A percentile compares a stretch with the other conserved stretches of the same genome.
phyloP scores from a whole-genome alignment of 2,888 invertebrate genomes.

The Leucophora obtusa region DNA sequence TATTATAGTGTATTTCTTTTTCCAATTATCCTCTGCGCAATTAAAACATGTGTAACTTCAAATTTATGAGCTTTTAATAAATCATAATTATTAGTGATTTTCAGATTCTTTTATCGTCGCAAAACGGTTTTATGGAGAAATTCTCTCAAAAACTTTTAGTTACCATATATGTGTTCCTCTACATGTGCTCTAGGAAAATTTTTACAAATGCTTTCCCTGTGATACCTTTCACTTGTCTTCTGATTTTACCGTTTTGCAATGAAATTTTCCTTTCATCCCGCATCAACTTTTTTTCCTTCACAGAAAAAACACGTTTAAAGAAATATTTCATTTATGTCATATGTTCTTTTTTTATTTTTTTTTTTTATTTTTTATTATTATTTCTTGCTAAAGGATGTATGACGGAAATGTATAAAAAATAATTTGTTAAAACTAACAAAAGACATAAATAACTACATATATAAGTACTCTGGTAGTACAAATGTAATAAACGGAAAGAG shows the following conservation, averaged over 20 bases:
- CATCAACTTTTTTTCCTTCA: slow-evolving; percentile 23
- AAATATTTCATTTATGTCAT: slow-evolving; percentile 49
- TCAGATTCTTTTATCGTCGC: no score
- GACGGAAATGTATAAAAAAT: slow-evolving; percentile 56
- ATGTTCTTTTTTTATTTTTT: neutral
- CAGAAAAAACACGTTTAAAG: slow-evolving; percentile 51
- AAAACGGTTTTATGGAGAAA: no score
- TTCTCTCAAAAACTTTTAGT: no score
- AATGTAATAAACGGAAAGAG: slow-evolving; percentile 31
- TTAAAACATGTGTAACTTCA: no score
- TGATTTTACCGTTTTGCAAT: neutral
- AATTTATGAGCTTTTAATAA: no score
- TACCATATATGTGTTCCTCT: no score
- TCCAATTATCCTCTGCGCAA: no score
- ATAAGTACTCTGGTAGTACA: slow-evolving; percentile 4
- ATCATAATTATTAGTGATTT: no score
- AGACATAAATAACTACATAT: slow-evolving; percentile 15
- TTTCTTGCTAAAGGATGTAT: slow-evolving; percentile 33
- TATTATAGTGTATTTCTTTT: no score
- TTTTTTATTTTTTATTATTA: slow-evolving; percentile 5
- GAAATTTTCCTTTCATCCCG: slow-evolving; percentile 14
- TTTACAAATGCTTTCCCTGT: neutral
- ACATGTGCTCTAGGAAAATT: neutral
- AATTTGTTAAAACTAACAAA: slow-evolving; percentile 60
- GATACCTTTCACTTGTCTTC: slow-evolving; percentile 5